These are phyloP conservation scores for Psilopsiagon aurifrons DNA, from an alignment of 2,113 vertebrate species.

Conservation along the genomic window DNA sequence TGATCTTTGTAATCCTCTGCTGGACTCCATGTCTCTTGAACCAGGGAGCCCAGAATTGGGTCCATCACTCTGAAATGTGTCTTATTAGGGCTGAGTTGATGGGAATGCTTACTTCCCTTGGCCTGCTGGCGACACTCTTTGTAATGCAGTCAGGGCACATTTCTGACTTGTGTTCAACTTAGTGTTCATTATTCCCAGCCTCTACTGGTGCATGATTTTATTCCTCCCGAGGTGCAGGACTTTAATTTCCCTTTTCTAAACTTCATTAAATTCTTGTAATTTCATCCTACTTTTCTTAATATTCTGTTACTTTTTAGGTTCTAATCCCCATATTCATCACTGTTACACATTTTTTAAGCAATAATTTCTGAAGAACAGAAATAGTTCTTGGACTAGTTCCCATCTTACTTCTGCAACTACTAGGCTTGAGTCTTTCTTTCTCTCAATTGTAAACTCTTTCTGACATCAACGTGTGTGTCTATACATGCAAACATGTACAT, in stretches of 20 bases:
- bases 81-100: not conserved
- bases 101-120: not conserved
- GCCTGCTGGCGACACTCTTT: not conserved
- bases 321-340: not conserved
- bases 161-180: not conserved
- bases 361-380: not conserved
- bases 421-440: not conserved
- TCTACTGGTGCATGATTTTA: not conserved
- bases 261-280: not conserved
- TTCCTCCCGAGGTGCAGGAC: not conserved
- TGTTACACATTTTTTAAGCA: not conserved
- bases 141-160: not conserved
- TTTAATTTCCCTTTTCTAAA: not conserved
- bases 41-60: not conserved
- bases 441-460: not conserved
- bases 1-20: not conserved
- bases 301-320: not conserved
- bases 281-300: not conserved
- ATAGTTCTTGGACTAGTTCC: not conserved
- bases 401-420: not conserved
- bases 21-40: not conserved
- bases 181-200: not conserved
- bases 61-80: not conserved
- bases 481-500: not conserved
- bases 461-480: not conserved